Evolutionary conservation across 2,113 vertebrate species (phyloP), one percentile per base, ranked within the genome.

Genomic region (Caloenas nicobarica): DNA sequence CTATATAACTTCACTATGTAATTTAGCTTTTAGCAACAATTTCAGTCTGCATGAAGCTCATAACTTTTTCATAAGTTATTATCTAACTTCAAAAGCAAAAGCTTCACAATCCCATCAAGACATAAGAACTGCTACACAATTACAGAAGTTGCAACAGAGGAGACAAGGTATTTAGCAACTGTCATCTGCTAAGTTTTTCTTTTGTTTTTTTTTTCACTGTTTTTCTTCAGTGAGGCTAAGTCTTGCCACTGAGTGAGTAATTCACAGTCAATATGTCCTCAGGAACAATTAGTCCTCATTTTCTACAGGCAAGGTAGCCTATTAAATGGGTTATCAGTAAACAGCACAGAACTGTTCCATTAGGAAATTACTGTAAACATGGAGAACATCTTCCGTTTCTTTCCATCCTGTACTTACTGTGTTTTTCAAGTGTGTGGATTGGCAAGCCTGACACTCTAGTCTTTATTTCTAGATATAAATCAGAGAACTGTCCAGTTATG

Each of bases 401-500:
- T 87, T 86, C 33, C 16, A 51, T 92, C 31, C 60, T 91, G 17
- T 64, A 94, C 71, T 93, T 86, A 64, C 56, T 71, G 16, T 31
- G 79, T 70, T 86, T 96, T 95, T 93, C 68, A 97, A 96, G 76
- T 21, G 66, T 95, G 62, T 7, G 48, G 31, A 88, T 89, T 96
- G 81, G 72, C 86, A 96, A 80, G 29, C 28, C 5, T 76, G 46
- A 91, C 93, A 93, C 66, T 94, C 94, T 81, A 95, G 89, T 53
- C 70, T 90, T 91, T 94, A 91, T 97, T 96, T 94, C 85, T 93
- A 91, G 81, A 72, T 91, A 93, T 94, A 96, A 97, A 97, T 97
- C 82, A 96, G 46, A 68, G 76, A 86, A 83, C 53, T 12, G 33
- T 87, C 73, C 76, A 40, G 29, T 93, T 96, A 58, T 61, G 38